Conservation (phyloP, 2,797 vertebrate species). For the Malacoraja senta region DNA sequence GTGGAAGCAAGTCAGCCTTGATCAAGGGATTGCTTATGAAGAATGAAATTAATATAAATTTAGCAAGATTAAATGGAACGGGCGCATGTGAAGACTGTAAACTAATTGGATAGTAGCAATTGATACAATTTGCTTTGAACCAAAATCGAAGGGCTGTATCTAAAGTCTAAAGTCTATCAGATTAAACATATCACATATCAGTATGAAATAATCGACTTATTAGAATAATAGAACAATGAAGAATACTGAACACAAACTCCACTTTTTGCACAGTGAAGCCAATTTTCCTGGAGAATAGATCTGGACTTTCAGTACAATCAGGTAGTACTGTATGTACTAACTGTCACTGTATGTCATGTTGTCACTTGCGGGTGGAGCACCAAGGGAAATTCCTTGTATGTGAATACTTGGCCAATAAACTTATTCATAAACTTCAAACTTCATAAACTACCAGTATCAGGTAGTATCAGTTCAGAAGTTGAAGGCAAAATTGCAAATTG, state of each 20-base stretch:
- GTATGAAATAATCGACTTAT: background rate
- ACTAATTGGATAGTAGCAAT: background rate
- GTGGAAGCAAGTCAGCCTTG: too few species aligned
- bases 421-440: too few species aligned
- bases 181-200: background rate
- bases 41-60: too few species aligned
- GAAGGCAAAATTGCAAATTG: background rate
- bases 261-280: background rate
- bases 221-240: background rate
- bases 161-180: background rate
- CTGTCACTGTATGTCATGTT: too few species aligned
- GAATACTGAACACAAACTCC: background rate
- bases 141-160: background rate
- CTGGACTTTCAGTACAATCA: background rate
- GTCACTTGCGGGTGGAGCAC: too few species aligned
- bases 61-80: background rate
- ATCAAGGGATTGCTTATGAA: too few species aligned
- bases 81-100: background rate
- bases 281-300: slow-evolving; percentile 13
- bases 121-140: background rate
- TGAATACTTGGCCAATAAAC: too few species aligned
- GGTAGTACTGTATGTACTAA: too few species aligned
- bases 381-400: too few species aligned
- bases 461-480: background rate
- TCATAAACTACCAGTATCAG: background rate